Evolutionary conservation across 2,888 invertebrate genomes (phyloP), one percentile per base, ranked within the genome.

Genomic region (Mechanitis mazaeus): DNA sequence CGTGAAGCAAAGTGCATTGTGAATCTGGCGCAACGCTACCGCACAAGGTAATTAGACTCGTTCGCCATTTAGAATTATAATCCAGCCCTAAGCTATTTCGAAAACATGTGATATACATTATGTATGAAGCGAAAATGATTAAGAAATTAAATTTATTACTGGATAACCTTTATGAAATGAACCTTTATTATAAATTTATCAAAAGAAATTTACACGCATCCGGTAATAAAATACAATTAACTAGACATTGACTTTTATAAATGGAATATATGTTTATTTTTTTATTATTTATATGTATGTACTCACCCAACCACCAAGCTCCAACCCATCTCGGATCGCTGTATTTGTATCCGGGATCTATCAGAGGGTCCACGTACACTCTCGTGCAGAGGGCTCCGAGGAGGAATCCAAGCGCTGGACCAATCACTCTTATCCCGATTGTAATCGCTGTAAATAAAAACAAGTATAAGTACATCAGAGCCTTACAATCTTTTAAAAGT

Each of bases 281-380:
- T 54, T 59, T 12, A 54, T 6, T 47, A 54, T 6, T 47, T 56
- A 33, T 54, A 54, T 38, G 42, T 54, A 50, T 28, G 47, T 45
- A 91, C 91, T 94, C 89, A 92, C 96, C 97, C 64, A 98, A 91
- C 98, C 98, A 98, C 98, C 98, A 98, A 54, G 98, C 98, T 57
- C 98, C 98, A 56, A 98, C 95, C 97, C 97, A 98, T 83, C 95
- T 91, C 3, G 96, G 95, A 87, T 97, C 96, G 50, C 92, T 93
- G 58, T 94, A 93, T 70, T 94, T 93, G 74, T 95, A 95, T 68
- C 93, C 94, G 0, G 95, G 95, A 79, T 93, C 92, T 11, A 90
- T 84, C 2, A 94, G 91, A 31, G 97, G 93, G 83, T 97, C 94
- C 50, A 96, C 96, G 84, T 97, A 97, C 69, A 97, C 92, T 73